These are phyloP conservation scores for Aleiodes sp. DNA, from an alignment of 1,140 invertebrate genomes.

Conservation along the genomic window DNA sequence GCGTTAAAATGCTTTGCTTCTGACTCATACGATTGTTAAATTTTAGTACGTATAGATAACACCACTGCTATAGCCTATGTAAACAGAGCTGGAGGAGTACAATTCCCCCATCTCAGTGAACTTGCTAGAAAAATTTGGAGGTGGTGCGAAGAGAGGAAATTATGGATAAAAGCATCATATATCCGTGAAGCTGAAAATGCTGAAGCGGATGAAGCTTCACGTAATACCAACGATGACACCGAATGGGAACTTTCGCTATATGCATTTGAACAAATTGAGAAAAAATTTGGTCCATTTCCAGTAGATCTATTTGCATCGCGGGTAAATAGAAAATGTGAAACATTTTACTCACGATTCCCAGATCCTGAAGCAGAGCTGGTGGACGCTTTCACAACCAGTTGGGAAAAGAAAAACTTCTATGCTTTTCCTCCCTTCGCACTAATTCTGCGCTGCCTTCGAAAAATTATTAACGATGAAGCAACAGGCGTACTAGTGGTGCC, in stretches of 20 bases:
- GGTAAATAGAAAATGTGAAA: conserved; percentile 23
- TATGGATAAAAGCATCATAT: too few relatives aligned
- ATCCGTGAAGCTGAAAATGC: too few relatives aligned
- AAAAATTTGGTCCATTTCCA: conserved; percentile 11
- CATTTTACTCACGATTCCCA: conserved; percentile 21
- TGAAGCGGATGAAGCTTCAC: too few relatives aligned
- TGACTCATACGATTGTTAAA: too few relatives aligned
- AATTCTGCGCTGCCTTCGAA: conserved; percentile 14
- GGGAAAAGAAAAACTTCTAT: conserved; percentile 1
- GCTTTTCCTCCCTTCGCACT: conserved; percentile 28
- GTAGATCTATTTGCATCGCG: conserved; percentile 29
- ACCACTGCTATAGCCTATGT: too few relatives aligned
- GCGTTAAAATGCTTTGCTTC: too few relatives aligned
- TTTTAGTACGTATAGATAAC: too few relatives aligned
- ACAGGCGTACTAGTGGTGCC: conserved; percentile 12
- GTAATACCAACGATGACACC: too few relatives aligned
- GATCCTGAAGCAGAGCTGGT: conserved; percentile 18
- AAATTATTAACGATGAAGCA: conserved; percentile 20
- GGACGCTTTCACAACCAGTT: conserved; percentile 28
- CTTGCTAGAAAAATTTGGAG: too few relatives aligned
- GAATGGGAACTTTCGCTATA: neutral
- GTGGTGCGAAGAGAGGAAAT: too few relatives aligned
- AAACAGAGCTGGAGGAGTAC: too few relatives aligned
- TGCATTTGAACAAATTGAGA: conserved; percentile 5
- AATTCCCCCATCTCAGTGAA: too few relatives aligned